A percentile compares a stretch with the other conserved stretches of the same genome.
phyloP scores from a whole-genome alignment of 2,113 vertebrate genomes.

The Galbula dea region DNA sequence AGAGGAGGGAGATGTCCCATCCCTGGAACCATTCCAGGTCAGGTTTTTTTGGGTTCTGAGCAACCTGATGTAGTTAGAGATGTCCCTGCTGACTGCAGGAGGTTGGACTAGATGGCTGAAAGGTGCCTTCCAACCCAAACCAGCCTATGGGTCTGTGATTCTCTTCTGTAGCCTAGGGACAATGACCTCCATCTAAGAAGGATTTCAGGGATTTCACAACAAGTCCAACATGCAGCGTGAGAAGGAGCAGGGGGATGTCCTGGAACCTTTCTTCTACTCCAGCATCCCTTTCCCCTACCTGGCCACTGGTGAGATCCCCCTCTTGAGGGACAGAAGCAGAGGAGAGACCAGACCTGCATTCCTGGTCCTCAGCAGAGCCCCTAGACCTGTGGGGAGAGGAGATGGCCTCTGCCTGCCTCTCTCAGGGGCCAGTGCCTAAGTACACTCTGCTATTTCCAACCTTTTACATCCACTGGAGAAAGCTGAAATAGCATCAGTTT shows the following conservation, averaged over 20 bases:
- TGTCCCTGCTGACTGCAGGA: too few species aligned
- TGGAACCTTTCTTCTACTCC: accelerated
- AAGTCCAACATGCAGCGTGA: accelerated
- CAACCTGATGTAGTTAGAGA: too few species aligned
- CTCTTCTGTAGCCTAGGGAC: background rate
- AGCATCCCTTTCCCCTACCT: background rate
- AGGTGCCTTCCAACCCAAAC: too few species aligned
- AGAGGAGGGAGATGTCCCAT: too few species aligned
- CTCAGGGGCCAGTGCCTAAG: background rate
- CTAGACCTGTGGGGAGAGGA: background rate
- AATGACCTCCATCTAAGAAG: accelerated
- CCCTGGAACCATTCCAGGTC: too few species aligned
- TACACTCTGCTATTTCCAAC: background rate
- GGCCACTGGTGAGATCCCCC: background rate
- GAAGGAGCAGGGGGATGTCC: background rate
- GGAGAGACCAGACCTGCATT: background rate
- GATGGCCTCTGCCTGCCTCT: background rate
- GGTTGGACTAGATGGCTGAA: too few species aligned
- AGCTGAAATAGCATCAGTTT: background rate
- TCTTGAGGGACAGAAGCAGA: background rate
- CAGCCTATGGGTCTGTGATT: too few species aligned
- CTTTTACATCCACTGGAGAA: background rate
- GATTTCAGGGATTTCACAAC: background rate
- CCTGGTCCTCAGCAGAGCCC: background rate
- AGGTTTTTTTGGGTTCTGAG: too few species aligned